Base-by-base conservation (phyloP, 1,140 invertebrate genomes). In the Galleria mellonella region DNA sequence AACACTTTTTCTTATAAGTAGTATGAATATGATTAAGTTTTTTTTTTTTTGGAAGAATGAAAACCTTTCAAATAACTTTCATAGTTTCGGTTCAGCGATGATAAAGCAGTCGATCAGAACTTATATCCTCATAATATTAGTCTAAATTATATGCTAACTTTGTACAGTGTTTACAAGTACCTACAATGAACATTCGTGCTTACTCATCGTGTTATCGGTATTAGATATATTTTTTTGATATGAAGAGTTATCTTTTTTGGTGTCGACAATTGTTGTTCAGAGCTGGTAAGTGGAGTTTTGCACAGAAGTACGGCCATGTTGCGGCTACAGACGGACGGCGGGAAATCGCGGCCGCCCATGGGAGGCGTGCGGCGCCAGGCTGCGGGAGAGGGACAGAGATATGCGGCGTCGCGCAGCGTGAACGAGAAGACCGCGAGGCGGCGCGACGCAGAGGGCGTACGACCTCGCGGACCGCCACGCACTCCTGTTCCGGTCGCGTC, bases 261-360 rank as follows among this genome's bases (percentile, higher is more conserved):
- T 43, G 52, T 59, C 47, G 55, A 62, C 62, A 62, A 68, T 46
- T 67, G 57, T 59, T 53, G 58, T 49, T 55, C 43, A 43, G 31
- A 43, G 59, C 47, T 72, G 73, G 68, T 72, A 48, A 67, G 52
- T 55, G 55, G 57, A 55, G 51, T 58, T 62, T 60, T 63, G 55
- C 55, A 51, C 17, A 23, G 17, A 50, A 52, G 62, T 72, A 72
- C 77, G 77, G 81, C 81, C 81, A 84, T 84, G 76, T 83, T 83
- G 74, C 72, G 70, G 67, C 63, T 61, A 52, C 57, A 38, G 53
- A 57, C 61, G 53, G 54, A 67, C 71, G 70, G 73, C 67, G 75
- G 74, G 66, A 79, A 83, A 79, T 60, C 75, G 72, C 78, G 63
- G 79, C 77, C 79, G 79, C 79, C 79, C 79, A 83, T 76, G 75